These are phyloP conservation scores for Malurus leucopterus DNA, from an alignment of 2,797 vertebrate genomes.

Conservation along the genomic window DNA sequence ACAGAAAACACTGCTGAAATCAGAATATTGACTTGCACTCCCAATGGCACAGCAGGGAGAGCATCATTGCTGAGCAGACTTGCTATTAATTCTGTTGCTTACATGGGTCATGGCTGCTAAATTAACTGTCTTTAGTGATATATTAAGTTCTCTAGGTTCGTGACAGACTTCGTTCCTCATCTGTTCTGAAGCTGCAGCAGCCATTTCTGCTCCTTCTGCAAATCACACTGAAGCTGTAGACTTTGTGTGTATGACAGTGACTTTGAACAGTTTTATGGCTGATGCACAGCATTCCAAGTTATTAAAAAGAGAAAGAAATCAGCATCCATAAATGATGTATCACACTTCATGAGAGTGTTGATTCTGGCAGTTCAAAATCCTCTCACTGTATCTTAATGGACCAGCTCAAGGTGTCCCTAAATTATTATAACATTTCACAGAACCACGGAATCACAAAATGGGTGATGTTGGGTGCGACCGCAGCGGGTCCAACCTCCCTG, in stretches of 20 bases:
- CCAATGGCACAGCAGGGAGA: not conserved
- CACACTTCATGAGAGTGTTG: not conserved
- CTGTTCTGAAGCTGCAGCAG: slow-evolving; percentile 49
- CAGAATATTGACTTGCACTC: not conserved
- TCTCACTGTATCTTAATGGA: not conserved
- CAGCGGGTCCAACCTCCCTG: not conserved
- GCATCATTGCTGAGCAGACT: slow-evolving; percentile 15
- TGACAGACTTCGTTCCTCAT: slow-evolving; percentile 66
- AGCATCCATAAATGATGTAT: not conserved
- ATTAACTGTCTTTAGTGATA: slow-evolving; percentile 75
- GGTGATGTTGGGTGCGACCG: not conserved
- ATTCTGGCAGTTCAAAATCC: not conserved
- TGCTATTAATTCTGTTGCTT: slow-evolving; percentile 65
- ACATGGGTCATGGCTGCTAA: slow-evolving; percentile 61
- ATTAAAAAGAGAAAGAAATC: slow-evolving; percentile 23
- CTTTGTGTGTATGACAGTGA: slow-evolving; percentile 30
- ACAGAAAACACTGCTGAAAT: not conserved
- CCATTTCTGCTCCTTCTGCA: slow-evolving; percentile 38
- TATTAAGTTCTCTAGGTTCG: slow-evolving; percentile 68
- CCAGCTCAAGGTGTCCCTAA: not conserved
- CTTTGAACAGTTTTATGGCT: slow-evolving; percentile 15
- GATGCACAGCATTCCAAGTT: not conserved
- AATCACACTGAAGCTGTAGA: slow-evolving; percentile 13
- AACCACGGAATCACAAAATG: not conserved
- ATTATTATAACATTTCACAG: not conserved